Base-by-base conservation (phyloP, 2,888 invertebrate genomes). In the Hemistola chrysoprasaria region DNA sequence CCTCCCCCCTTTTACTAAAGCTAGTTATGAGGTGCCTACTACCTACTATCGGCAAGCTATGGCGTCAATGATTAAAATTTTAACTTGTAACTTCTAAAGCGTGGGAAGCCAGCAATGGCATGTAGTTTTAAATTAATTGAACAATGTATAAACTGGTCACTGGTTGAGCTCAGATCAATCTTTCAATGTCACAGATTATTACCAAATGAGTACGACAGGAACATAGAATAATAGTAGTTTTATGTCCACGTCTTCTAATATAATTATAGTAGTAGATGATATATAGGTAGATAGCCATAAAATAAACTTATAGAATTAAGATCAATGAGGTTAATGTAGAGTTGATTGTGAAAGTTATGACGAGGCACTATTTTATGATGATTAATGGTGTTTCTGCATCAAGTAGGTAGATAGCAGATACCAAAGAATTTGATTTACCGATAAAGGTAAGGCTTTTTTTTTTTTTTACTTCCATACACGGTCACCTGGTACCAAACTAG, bases 91-190 rank as follows among this genome's bases (percentile, higher is more conserved):
- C n/a, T n/a, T n/a, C n/a, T 16, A 53, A 56, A 59, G 77, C 82
- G 84, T 83, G 83, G 83, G 84, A 81, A 77, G 82, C 58, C 47
- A 43, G 59, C 57, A 59, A 65, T 64, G 63, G 65, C 56, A 61
- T 48, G 59, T 68, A 68, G 75, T 82, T n/a, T n/a, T 79, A 71
- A 65, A 78, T 71, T 78, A 82, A 84, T 82, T 83, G 78, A 78
- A 67, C 62, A 52, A 62, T 43, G 64, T 65, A 62, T 67, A 65
- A 57, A 63, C 57, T 61, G 50, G 57, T 59, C 53, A 63, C 57
- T 61, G 50, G 57, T 59, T 53, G 65, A 63, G 65, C 63, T 64
- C 56, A 58, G 40, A 16, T 16, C 16, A 16, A 16, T 16, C 16
- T 40, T 41, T 37, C 31, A 38, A 8, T 23, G 34, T 1, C 25